These are phyloP conservation scores for Linnaemya tessellans DNA, from an alignment of 2,888 invertebrate species.

Conservation along the genomic window DNA sequence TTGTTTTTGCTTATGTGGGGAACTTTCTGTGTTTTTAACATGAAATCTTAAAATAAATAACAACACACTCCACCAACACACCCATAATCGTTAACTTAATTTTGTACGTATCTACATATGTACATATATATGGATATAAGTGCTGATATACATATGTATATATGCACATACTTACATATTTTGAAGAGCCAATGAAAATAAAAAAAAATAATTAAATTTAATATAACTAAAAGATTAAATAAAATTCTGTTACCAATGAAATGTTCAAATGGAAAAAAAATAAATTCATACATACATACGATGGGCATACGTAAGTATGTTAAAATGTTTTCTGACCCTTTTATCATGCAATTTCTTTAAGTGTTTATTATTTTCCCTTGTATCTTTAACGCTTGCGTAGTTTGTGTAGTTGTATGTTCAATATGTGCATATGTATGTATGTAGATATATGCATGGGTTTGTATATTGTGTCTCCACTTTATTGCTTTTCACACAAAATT, in stretches of 20 bases:
- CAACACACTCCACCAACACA: background rate
- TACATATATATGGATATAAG: background rate
- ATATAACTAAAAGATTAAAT: background rate
- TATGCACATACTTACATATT: background rate
- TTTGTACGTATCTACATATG: background rate
- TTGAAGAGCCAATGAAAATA: background rate
- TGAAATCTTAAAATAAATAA: slow-evolving; percentile 32
- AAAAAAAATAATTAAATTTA: too few relatives aligned
- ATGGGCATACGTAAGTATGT: too few relatives aligned
- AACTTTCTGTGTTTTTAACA: slow-evolving; percentile 40
- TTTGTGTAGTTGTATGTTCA: background rate
- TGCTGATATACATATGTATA: too few relatives aligned
- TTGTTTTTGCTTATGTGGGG: slow-evolving; percentile 38
- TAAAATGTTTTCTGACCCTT: background rate
- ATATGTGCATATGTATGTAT: background rate
- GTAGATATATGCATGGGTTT: background rate
- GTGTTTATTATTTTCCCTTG: background rate
- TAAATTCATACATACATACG: background rate
- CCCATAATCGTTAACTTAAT: background rate
- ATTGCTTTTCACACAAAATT: background rate
- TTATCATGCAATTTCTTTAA: background rate
- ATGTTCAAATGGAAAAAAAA: background rate
- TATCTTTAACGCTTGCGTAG: background rate
- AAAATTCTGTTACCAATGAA: too few relatives aligned
- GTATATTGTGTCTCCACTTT: background rate